phyloP scores from a whole-genome alignment of 2,888 invertebrate genomes.

The Amiota communis region DNA sequence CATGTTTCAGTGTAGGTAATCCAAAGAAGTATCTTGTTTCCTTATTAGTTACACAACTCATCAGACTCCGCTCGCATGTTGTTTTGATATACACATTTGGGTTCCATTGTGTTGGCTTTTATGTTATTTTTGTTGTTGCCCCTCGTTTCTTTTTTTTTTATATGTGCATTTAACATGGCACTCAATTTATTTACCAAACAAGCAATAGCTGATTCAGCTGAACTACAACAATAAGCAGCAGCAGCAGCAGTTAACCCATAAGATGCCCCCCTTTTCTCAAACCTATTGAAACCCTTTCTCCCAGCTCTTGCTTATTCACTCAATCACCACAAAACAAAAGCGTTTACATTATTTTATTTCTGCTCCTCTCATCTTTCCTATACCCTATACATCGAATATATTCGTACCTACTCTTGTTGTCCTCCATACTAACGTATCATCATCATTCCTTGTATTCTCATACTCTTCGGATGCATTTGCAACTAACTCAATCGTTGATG shows the following conservation, averaged over 20 bases:
- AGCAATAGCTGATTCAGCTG: constrained; percentile 23
- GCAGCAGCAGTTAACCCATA: constrained; percentile 45
- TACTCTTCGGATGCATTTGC: constrained; percentile 8
- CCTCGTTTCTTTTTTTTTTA: constrained; percentile 16
- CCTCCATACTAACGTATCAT: no score
- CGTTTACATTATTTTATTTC: constrained; percentile 24
- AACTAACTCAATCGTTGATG: constrained; percentile 13
- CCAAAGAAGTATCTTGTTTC: no score
- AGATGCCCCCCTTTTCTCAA: background rate
- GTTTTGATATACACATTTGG: background rate
- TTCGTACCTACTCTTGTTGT: no score
- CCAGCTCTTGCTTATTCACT: constrained; percentile 6
- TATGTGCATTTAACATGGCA: constrained; percentile 54
- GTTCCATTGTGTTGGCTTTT: no score
- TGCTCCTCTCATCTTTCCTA: no score
- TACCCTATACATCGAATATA: no score
- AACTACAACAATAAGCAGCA: no score
- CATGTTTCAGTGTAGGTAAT: no score
- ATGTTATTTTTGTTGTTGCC: no score
- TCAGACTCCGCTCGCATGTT: background rate
- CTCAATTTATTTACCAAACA: constrained; percentile 67
- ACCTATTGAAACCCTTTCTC: background rate
- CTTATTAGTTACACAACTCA: no score
- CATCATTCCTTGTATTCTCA: background rate
- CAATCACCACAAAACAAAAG: constrained; percentile 25